Base-by-base conservation (phyloP, 2,888 invertebrate species). In the Neoascia interrupta region DNA sequence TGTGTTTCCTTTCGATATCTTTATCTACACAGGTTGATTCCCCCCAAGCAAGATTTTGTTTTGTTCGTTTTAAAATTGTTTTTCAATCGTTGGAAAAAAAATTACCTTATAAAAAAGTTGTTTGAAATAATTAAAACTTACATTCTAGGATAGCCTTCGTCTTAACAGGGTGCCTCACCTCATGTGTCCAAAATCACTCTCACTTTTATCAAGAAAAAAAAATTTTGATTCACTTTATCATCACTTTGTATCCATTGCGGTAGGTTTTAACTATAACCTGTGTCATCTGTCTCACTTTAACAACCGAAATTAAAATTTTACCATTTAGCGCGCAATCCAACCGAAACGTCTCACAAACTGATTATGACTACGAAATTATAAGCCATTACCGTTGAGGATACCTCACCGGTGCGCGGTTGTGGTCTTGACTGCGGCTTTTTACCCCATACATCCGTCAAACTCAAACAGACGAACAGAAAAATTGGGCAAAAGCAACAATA, bases 251-350 rank as follows among this genome's bases (percentile, higher is more conserved):
- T 76, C 66, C 63, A 58, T 63, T 19, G 11, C n/a, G n/a, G n/a
- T n/a, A n/a, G n/a, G n/a, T n/a, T n/a, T n/a, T n/a, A n/a, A n/a
- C n/a, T n/a, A n/a, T n/a, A n/a, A n/a, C n/a, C n/a, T n/a, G n/a
- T n/a, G n/a, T n/a, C n/a, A 47, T 19, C 34, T 74, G 58, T 76
- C 37, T 64, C 64, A 76, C 64, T 66, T 34, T 37, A 31, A 6
- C n/a, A 13, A 13, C 11, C 5, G 6, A 23, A 18, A 15, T 10
- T 21, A 19, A n/a, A n/a, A n/a, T n/a, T 10, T 8, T 36, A n/a
- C 2, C 26, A 13, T 66, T 61, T 61, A 21, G 36, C 72, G 64
- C 76, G 64, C 72, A 72, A 60, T 72, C 60, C 47, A 79, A 79
- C 76, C 64, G 76, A 63, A 66, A 58, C 21, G 53, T 69, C 37